Base-by-base conservation (phyloP, 2,888 invertebrate genomes). In the Chrysodeixis includens region DNA sequence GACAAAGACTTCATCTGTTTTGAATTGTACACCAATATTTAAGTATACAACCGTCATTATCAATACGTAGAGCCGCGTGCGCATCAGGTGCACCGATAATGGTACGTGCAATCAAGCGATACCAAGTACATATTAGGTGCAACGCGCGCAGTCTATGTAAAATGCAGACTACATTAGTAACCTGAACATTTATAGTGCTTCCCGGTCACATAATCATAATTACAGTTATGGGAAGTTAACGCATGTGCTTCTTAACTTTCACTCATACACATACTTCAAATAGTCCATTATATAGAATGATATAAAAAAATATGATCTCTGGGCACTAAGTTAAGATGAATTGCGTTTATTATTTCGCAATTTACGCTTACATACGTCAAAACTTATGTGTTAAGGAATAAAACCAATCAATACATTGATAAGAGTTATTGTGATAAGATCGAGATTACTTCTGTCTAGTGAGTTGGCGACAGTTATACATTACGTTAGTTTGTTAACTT, bases 351-450 rank as follows among this genome's bases (percentile, higher is more conserved):
- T 75, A 74, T 55, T 60, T 57, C 52, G 30, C 53, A 61, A 54
- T 53, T 59, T 53, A 52, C 16, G 22, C 9, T 52, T 52, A 26
- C 35, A 26, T 5, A 35, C 30, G 12, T 32, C 32, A 20, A 16
- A 35, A 40, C 20, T 49, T 57, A 71, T 71, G 62, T 66, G 67
- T 60, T 55, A 55, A 61, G 46, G 14, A 58, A 66, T 58, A 70
- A 71, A 70, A 74, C 62, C 71, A 67, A 74, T 74, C 67, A 71
- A 63, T 67, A 75, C 35, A 66, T 62, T 60, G 75, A 74, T 75
- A 74, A 70, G 55, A 74, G 46, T 57, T 51, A 66, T 61, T 51
- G 62, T 56, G 72, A 75, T 75, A 67, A 75, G 62, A 75, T 66
- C 30, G 35, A 66, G 69, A 67, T 74, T 70, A 62, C 55, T 63